Conservation (phyloP, 2,797 vertebrate species). For the Cuculus canorus region DNA sequence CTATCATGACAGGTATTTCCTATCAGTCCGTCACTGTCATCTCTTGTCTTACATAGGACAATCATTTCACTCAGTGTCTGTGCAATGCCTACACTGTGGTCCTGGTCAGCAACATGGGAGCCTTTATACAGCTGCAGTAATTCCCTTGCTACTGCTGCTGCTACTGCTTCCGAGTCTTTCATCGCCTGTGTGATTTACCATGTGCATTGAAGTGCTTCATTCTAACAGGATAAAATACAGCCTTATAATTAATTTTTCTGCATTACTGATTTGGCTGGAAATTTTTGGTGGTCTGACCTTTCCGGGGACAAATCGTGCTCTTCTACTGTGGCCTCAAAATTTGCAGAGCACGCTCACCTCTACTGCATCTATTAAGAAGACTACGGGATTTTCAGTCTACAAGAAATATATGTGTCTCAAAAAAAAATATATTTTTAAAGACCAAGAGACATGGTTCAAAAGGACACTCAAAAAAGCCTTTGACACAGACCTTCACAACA, state of each 20-base stretch:
- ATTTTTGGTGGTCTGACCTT: slow-evolving; percentile 8
- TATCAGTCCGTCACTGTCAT: slow-evolving; percentile 39
- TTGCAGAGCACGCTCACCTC: background rate
- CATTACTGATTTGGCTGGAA: background rate
- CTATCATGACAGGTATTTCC: slow-evolving; percentile 40
- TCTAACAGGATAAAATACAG: background rate
- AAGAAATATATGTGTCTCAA: background rate
- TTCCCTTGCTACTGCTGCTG: background rate
- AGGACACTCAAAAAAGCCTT: background rate
- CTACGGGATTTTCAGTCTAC: background rate
- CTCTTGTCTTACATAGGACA: background rate
- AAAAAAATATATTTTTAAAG: background rate
- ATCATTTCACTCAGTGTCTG: background rate
- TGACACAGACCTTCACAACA: background rate
- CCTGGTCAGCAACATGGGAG: background rate
- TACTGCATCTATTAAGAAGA: background rate
- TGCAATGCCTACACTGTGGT: background rate
- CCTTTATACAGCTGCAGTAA: background rate
- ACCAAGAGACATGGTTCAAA: background rate
- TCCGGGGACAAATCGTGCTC: background rate
- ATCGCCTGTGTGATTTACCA: background rate
- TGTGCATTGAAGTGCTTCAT: background rate
- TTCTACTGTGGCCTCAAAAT: background rate
- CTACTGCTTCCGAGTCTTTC: background rate
- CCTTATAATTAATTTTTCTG: slow-evolving; percentile 1